Conservation (phyloP, 2,797 vertebrate species). For the Enteromius viviparus region DNA sequence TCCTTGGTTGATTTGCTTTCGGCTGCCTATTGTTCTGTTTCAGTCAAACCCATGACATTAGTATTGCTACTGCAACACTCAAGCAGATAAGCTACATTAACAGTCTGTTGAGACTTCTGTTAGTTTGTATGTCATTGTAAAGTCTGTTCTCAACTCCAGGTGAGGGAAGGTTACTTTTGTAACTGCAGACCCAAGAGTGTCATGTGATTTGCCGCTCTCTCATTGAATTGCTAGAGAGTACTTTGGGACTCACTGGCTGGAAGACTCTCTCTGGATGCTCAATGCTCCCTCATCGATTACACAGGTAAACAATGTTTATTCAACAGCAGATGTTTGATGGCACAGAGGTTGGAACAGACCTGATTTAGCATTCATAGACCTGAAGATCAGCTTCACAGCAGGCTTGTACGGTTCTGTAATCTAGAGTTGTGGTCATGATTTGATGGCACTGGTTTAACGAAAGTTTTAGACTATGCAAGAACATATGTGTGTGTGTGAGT, state of each 20-base stretch:
- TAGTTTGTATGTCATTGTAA: neutral
- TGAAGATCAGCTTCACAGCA: constrained; percentile 11
- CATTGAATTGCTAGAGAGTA: constrained; percentile 14
- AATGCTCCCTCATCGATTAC: constrained; percentile 52
- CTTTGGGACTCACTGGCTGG: constrained; percentile 4
- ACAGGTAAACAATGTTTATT: constrained; percentile 62
- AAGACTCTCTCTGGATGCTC: constrained; percentile 38
- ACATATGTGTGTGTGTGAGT: neutral
- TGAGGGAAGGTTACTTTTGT: constrained; percentile 19
- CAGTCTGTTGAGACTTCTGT: neutral
- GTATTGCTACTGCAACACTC: neutral
- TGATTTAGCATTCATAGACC: constrained; percentile 40
- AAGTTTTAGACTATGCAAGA: constrained; percentile 11
- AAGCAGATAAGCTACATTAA: neutral
- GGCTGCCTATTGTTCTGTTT: neutral
- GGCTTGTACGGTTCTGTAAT: neutral
- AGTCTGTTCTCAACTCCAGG: constrained; percentile 16
- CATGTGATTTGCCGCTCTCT: neutral
- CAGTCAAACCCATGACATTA: neutral
- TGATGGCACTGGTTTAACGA: neutral
- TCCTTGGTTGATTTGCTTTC: neutral
- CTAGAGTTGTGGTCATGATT: neutral
- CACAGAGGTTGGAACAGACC: constrained; percentile 41
- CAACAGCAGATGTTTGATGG: constrained; percentile 57
- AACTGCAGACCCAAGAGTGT: neutral